Evolutionary conservation across 2,888 invertebrate genomes (phyloP).

Genomic region (Balanococcus diminutus): DNA sequence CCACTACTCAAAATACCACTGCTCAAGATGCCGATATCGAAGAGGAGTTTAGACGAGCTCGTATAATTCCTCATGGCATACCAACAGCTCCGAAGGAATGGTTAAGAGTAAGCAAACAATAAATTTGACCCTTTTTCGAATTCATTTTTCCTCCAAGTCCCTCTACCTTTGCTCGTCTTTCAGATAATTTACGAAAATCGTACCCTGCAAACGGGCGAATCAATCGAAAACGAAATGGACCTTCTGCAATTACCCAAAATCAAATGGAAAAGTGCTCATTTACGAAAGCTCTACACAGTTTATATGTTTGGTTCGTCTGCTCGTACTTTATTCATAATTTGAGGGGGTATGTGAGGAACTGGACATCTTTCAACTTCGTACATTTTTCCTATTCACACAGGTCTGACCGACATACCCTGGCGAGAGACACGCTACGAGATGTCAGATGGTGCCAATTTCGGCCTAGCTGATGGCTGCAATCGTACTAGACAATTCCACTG

Average conservation of each 20-base stretch:
- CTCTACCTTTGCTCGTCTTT: background rate
- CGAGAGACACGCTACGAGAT: background rate
- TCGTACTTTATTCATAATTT: background rate
- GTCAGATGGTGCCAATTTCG: background rate
- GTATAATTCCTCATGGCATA: background rate
- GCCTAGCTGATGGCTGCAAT: background rate
- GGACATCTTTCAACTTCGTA: background rate
- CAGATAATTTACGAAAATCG: background rate
- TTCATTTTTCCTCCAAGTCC: too few species aligned
- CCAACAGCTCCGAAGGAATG: background rate
- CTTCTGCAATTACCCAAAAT: background rate
- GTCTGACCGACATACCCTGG: background rate
- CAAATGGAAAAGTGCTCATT: background rate
- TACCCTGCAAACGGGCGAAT: background rate
- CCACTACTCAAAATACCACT: background rate
- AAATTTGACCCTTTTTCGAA: too few species aligned
- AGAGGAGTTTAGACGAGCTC: background rate
- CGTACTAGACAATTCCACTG: background rate
- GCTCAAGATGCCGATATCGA: slow-evolving; percentile 19
- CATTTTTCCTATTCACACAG: background rate
- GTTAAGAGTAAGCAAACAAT: background rate
- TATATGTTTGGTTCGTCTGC: background rate
- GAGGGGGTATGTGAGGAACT: too few species aligned
- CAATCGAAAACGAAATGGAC: background rate
- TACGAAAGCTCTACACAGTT: background rate